Conservation (phyloP, 2,888 invertebrate species). For the Dastarcus helophoroides region DNA sequence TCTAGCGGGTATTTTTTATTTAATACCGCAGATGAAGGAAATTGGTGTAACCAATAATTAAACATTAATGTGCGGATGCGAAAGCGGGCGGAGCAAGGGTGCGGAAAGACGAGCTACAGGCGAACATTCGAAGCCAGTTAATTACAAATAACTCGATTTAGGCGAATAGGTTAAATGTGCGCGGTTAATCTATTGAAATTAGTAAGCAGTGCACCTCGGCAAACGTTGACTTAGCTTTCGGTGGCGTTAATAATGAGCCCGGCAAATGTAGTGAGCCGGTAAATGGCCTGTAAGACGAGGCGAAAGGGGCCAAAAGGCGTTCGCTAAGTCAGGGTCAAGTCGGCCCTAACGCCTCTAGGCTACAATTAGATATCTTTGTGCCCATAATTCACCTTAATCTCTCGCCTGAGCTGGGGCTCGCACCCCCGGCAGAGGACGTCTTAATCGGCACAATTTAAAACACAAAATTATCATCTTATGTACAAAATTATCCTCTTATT, state of each 20-base stretch:
- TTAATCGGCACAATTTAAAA: too few relatives aligned
- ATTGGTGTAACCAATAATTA: constrained; percentile 20
- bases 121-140: constrained; percentile 35
- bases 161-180: constrained; percentile 38
- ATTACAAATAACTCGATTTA: constrained; percentile 41
- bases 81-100: constrained; percentile 10
- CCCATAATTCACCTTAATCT: constrained; percentile 51
- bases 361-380: constrained; percentile 45
- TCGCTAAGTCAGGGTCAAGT: constrained; percentile 30
- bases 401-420: too few relatives aligned
- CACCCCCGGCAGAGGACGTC: too few relatives aligned
- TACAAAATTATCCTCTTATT: too few relatives aligned
- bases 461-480: too few relatives aligned
- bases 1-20: too few relatives aligned
- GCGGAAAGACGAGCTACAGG: constrained; percentile 13
- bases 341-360: constrained; percentile 29
- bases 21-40: too few relatives aligned
- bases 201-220: constrained; percentile 38
- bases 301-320: constrained; percentile 17
- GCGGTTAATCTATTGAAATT: constrained; percentile 41
- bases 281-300: constrained; percentile 34
- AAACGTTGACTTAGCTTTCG: constrained; percentile 36
- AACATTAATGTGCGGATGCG: constrained; percentile 24
- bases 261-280: constrained; percentile 38
- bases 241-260: constrained; percentile 34